phyloP scores from a whole-genome alignment of 2,113 vertebrate genomes.

The Gasterosteus aculeatus region DNA sequence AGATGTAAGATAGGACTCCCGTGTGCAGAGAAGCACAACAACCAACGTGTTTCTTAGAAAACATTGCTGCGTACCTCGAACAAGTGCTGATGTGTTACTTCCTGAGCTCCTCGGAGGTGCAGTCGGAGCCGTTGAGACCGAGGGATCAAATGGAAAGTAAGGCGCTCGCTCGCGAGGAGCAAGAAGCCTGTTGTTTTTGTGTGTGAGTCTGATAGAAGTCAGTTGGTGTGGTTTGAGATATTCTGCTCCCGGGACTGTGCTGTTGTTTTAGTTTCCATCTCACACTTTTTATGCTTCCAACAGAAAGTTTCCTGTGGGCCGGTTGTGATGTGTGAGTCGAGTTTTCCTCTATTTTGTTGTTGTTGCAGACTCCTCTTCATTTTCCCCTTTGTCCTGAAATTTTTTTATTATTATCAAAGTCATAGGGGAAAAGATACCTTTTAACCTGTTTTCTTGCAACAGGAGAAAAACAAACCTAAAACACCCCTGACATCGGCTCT shows the following conservation, averaged over 20 bases:
- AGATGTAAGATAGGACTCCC: background rate
- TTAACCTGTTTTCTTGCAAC: slow-evolving; percentile 9
- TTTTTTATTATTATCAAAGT: too few relatives aligned
- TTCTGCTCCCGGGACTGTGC: background rate
- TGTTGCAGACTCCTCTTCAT: background rate
- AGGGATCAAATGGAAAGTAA: slow-evolving; percentile 10
- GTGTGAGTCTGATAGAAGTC: background rate
- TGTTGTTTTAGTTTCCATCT: slow-evolving; percentile 25
- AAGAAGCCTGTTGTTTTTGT: slow-evolving; percentile 21
- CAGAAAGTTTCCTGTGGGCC: background rate
- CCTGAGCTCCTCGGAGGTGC: slow-evolving; percentile 2
- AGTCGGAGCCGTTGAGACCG: background rate
- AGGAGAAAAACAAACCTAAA: slow-evolving; percentile 48
- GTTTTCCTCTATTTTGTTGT: background rate
- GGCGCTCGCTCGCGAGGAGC: slow-evolving; percentile 7
- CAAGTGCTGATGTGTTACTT: slow-evolving; percentile 6
- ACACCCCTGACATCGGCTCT: slow-evolving; percentile 8
- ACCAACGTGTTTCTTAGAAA: slow-evolving; percentile 3
- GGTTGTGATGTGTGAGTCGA: background rate
- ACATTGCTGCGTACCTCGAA: background rate
- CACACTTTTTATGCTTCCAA: background rate
- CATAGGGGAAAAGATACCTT: background rate
- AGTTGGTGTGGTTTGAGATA: slow-evolving; percentile 12
- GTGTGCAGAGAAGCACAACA: background rate
- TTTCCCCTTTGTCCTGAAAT: background rate